These are phyloP conservation scores for Blennius ocellaris DNA, from an alignment of 2,113 vertebrate species.

Conservation along the genomic window DNA sequence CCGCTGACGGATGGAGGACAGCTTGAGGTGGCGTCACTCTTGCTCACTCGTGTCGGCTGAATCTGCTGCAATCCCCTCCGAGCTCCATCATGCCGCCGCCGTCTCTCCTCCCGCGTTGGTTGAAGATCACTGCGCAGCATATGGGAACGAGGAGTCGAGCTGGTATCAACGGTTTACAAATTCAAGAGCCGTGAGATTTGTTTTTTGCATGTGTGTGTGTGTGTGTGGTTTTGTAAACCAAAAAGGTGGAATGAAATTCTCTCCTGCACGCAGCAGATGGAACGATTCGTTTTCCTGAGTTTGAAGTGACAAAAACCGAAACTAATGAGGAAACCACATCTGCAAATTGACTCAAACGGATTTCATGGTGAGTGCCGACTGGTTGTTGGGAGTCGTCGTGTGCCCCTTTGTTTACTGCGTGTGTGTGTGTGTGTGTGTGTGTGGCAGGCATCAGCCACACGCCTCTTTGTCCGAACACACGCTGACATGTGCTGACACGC, in stretches of 20 bases:
- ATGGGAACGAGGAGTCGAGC: slow-evolving; percentile 5
- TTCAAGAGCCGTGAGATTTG: neutral
- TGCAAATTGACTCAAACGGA: slow-evolving; percentile 57
- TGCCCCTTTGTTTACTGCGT: neutral
- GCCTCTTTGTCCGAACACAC: neutral
- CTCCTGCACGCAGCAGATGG: slow-evolving; percentile 52
- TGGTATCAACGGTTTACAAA: slow-evolving; percentile 36
- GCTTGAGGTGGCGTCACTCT: slow-evolving; percentile 49
- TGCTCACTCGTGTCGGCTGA: slow-evolving; percentile 58
- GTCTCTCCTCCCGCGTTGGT: neutral
- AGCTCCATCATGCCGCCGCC: slow-evolving; percentile 35
- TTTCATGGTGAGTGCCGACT: neutral
- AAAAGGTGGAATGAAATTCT: slow-evolving; percentile 52
- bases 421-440: neutral
- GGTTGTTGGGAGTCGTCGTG: slow-evolving; percentile 3
- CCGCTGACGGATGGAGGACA: slow-evolving; percentile 58
- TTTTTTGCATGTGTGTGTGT: slow-evolving; percentile 18
- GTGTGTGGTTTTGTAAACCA: slow-evolving; percentile 28
- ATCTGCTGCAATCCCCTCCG: slow-evolving; percentile 47
- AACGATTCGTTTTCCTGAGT: slow-evolving; percentile 60
- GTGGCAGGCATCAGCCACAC: neutral
- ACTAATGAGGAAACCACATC: slow-evolving; percentile 70
- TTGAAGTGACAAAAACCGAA: slow-evolving; percentile 71
- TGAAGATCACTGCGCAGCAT: slow-evolving; percentile 24
- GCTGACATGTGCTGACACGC: slow-evolving; percentile 24